Conservation (phyloP, 2,113 vertebrate species). For the Cryptotis parvus region DNA sequence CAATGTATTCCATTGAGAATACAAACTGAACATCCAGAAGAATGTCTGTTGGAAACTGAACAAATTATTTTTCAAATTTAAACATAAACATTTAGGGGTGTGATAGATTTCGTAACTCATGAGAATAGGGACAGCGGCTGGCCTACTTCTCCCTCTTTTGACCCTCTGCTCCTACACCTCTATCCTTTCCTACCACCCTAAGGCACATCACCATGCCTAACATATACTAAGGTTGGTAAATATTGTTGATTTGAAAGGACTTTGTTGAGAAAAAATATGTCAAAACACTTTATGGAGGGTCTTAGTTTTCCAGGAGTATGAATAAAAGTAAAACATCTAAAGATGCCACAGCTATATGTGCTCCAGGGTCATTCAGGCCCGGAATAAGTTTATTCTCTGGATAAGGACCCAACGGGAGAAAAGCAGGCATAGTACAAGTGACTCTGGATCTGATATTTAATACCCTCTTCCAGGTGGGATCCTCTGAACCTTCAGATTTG, state of each 20-base stretch:
- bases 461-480: background rate
- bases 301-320: background rate
- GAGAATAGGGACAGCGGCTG: background rate
- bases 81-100: background rate
- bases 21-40: background rate
- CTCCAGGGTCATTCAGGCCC: background rate
- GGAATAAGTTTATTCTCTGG: background rate
- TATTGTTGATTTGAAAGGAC: background rate
- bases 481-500: background rate
- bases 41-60: background rate
- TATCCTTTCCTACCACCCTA: too few relatives aligned
- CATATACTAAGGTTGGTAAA: background rate
- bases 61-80: constrained; percentile 1
- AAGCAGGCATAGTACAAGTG: accelerated
- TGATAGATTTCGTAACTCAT: background rate
- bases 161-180: too few relatives aligned
- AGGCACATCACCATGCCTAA: too few relatives aligned
- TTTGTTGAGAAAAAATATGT: background rate
- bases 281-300: background rate
- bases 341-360: background rate
- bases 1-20: background rate
- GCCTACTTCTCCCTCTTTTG: too few relatives aligned
- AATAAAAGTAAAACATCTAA: background rate
- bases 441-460: background rate
- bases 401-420: background rate